Conservation (phyloP, 2,888 invertebrate genomes). For the Tenthredo livida region DNA sequence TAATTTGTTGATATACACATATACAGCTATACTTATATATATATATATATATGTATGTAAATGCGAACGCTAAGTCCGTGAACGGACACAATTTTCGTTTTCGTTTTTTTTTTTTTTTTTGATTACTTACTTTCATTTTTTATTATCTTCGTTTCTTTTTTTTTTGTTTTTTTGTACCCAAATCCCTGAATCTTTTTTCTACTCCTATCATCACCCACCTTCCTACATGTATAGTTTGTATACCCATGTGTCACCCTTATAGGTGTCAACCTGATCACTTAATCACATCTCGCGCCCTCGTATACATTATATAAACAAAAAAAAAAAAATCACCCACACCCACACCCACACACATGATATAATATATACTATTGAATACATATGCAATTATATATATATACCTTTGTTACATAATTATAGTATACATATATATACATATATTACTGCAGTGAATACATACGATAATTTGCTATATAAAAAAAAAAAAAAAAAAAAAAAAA, state of each 20-base stretch:
- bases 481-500: neutral
- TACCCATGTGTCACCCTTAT: slow-evolving; percentile 58
- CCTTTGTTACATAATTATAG: slow-evolving; percentile 12
- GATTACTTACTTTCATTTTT: neutral
- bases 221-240: neutral
- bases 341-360: neutral
- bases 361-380: neutral
- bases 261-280: slow-evolving; percentile 5
- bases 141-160: neutral
- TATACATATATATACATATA: slow-evolving; percentile 68
- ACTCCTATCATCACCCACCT: slow-evolving; percentile 59
- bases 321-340: neutral
- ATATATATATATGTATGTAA: neutral
- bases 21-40: neutral
- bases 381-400: neutral
- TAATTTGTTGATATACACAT: neutral
- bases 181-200: slow-evolving; percentile 57
- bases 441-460: slow-evolving; percentile 60
- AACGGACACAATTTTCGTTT: neutral
- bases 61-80: neutral
- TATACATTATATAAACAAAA: slow-evolving; percentile 59
- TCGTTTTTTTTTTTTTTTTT: neutral
- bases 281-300: slow-evolving; percentile 65
- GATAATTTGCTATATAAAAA: neutral
- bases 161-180: neutral